Evolutionary conservation across 2,113 vertebrate species (phyloP).

Genomic region (Sterrhoptilus dennistouni): DNA sequence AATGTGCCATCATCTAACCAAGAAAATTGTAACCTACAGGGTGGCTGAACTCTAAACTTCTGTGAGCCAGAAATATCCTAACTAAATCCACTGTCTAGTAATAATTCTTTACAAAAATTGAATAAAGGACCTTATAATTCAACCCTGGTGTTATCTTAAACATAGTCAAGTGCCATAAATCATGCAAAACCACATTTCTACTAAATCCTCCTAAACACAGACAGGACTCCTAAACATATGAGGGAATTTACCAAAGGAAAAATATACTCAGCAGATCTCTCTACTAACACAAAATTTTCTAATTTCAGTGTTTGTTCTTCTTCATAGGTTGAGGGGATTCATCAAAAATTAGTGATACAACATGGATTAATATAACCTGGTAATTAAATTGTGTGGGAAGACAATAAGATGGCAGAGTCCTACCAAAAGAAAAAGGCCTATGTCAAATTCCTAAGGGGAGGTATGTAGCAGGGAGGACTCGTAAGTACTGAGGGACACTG

Average conservation of each 20-base stretch:
- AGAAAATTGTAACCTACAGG: neutral
- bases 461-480: neutral
- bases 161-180: neutral
- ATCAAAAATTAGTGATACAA: neutral
- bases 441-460: neutral
- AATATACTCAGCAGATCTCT: neutral
- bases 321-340: neutral
- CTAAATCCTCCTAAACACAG: neutral
- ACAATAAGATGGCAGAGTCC: neutral
- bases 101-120: neutral
- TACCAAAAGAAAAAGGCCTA: neutral
- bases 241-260: neutral
- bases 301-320: neutral
- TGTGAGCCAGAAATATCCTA: neutral
- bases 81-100: neutral
- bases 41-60: neutral
- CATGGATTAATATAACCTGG: neutral
- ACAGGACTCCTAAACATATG: neutral
- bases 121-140: neutral
- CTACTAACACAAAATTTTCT: neutral
- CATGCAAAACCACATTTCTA: neutral
- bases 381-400: neutral
- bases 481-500: neutral
- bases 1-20: neutral
- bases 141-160: neutral